phyloP scores from a whole-genome alignment of 2,797 vertebrate genomes.

The Darevskia nairensis region DNA sequence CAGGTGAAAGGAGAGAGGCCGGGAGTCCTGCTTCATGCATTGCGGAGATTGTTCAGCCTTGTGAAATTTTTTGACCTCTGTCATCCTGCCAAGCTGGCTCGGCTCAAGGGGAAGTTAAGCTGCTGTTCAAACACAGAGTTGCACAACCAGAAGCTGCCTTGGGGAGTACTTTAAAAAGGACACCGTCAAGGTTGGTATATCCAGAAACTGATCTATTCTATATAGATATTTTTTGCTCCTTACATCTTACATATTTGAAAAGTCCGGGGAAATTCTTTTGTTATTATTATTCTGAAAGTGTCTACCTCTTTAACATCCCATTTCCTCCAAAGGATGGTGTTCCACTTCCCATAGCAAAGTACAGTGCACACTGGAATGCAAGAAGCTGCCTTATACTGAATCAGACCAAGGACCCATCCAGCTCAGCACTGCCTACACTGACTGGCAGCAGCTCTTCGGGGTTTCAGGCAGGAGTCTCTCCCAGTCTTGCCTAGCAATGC shows the following conservation, averaged over 20 bases:
- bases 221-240: conserved; percentile 19
- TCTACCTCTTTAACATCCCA: background rate
- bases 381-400: too few species aligned
- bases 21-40: conserved; percentile 43
- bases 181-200: conserved; percentile 71
- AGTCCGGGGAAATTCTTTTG: conserved; percentile 50
- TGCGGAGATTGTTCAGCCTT: conserved; percentile 76
- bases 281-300: background rate
- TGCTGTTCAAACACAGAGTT: conserved; percentile 49
- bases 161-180: conserved; percentile 75
- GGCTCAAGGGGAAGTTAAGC: conserved; percentile 56
- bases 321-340: conserved; percentile 29
- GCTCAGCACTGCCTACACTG: too few species aligned
- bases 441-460: too few species aligned
- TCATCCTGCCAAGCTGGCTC: conserved; percentile 68
- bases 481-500: too few species aligned
- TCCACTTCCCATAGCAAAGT: conserved; percentile 31
- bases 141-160: conserved; percentile 70
- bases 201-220: conserved; percentile 65
- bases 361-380: too few species aligned
- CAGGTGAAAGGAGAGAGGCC: conserved; percentile 58
- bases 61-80: conserved; percentile 79
- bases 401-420: too few species aligned
- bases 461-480: too few species aligned
- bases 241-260: conserved; percentile 60